phyloP scores from a whole-genome alignment of 2,888 invertebrate genomes.

The Eudemis profundana region DNA sequence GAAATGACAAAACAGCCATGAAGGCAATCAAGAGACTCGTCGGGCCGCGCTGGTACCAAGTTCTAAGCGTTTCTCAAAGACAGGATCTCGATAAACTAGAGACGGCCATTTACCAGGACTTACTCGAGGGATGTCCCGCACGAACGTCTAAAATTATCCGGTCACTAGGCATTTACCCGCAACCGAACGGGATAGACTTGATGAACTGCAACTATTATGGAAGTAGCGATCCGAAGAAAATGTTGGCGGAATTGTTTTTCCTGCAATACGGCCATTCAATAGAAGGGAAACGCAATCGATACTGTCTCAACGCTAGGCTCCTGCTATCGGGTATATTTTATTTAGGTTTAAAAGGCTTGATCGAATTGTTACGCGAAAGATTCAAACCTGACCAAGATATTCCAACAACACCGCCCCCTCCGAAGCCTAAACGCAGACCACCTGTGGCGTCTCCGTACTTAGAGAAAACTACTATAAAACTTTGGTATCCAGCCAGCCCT shows the following conservation, averaged over 20 bases:
- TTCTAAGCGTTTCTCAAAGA: constrained; percentile 71
- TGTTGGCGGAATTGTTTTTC: constrained; percentile 71
- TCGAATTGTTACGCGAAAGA: constrained; percentile 60
- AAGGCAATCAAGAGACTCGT: constrained; percentile 55
- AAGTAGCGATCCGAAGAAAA: constrained; percentile 68
- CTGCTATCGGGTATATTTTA: constrained; percentile 73
- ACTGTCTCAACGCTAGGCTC: constrained; percentile 68
- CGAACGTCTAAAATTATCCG: constrained; percentile 61
- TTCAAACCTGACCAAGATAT: constrained; percentile 60
- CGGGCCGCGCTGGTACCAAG: constrained; percentile 77
- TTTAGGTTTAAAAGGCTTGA: constrained; percentile 66
- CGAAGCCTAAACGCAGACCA: constrained; percentile 55
- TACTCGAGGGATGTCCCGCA: constrained; percentile 68
- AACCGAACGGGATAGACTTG: constrained; percentile 62
- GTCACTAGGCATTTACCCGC: constrained; percentile 66
- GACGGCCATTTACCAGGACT: constrained; percentile 68
- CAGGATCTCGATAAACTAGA: constrained; percentile 64
- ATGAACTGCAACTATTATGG: constrained; percentile 68
- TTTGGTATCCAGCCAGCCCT: constrained; percentile 58
- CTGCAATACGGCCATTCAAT: constrained; percentile 64
- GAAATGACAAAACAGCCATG: constrained; percentile 54
- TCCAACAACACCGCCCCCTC: constrained; percentile 49
- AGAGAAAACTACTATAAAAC: constrained; percentile 62
- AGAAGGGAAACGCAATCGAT: constrained; percentile 62
- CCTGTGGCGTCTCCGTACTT: constrained; percentile 69